Conservation (phyloP, 2,888 invertebrate genomes). For the Camptogramma bilineatum region DNA sequence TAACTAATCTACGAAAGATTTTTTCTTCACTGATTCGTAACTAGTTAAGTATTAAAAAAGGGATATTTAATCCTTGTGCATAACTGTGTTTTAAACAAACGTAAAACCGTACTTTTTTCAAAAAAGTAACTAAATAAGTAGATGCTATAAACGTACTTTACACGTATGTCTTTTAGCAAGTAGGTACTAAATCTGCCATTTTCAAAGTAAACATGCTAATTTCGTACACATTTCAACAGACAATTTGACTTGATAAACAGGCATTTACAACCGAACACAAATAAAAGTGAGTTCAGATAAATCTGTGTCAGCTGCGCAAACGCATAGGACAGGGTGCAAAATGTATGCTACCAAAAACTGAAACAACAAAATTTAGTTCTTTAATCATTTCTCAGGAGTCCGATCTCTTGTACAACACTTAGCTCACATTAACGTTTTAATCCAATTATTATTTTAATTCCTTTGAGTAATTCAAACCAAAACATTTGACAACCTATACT, state of each 20-base stretch:
- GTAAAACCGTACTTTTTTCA: too few species aligned
- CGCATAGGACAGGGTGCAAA: conserved; percentile 33
- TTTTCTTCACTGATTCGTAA: too few species aligned
- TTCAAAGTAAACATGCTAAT: conserved; percentile 43
- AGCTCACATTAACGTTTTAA: too few species aligned
- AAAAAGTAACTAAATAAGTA: too few species aligned
- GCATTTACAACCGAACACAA: conserved; percentile 47
- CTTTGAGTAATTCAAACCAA: neutral
- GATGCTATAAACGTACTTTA: neutral
- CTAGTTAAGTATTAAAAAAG: too few species aligned
- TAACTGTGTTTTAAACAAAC: too few species aligned
- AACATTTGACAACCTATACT: neutral
- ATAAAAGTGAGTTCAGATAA: conserved; percentile 48
- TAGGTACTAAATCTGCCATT: conserved; percentile 31
- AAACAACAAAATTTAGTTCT: neutral
- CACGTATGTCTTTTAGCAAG: conserved; percentile 14
- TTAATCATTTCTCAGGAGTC: too few species aligned
- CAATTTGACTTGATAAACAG: conserved; percentile 55
- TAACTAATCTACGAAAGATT: too few species aligned
- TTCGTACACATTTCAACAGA: conserved; percentile 47
- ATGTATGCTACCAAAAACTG: neutral
- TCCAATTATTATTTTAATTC: too few species aligned
- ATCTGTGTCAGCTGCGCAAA: conserved; percentile 53
- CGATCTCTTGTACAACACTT: too few species aligned
- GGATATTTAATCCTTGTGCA: too few species aligned